Percentiles rank a stretch among this genome's conserved stretches.
phyloP scores from a whole-genome alignment of 2,113 vertebrate genomes.

The Cichladusa arquata region DNA sequence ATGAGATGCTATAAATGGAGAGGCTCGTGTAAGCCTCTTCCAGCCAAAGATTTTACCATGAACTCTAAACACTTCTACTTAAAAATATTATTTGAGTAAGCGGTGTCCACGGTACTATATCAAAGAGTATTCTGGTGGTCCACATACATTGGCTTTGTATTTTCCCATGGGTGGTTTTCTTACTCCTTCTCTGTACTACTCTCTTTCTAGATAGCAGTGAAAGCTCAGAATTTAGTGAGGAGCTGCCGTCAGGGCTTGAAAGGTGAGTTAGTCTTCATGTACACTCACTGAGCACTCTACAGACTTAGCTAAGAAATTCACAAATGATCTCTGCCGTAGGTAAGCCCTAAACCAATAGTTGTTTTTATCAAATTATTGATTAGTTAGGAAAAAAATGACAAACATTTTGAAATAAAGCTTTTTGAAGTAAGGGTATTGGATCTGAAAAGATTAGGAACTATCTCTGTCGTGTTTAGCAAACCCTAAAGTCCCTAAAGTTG shows the following conservation, averaged over 20 bases:
- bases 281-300: neutral
- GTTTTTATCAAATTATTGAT: neutral
- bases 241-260: slow-evolving; percentile 87
- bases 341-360: slow-evolving; percentile 4
- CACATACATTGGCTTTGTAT: neutral
- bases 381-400: neutral
- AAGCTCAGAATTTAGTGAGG: slow-evolving; percentile 93
- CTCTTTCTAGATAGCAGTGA: slow-evolving; percentile 89
- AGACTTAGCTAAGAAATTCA: slow-evolving; percentile 19
- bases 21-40: neutral
- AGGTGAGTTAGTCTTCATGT: slow-evolving; percentile 81
- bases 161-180: slow-evolving; percentile 47
- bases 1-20: neutral
- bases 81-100: neutral
- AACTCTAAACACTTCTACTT: neutral
- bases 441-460: neutral
- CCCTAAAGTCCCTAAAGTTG: neutral
- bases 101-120: neutral
- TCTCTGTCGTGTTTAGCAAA: neutral
- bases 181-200: slow-evolving; percentile 62
- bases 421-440: neutral
- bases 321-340: neutral
- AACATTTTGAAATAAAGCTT: neutral
- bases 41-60: neutral
- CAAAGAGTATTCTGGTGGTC: neutral